A percentile compares a stretch with the other conserved stretches of the same genome.
These are phyloP conservation scores for Chymomyza amoena DNA, from an alignment of 2,888 invertebrate genomes.

Conservation along the genomic window DNA sequence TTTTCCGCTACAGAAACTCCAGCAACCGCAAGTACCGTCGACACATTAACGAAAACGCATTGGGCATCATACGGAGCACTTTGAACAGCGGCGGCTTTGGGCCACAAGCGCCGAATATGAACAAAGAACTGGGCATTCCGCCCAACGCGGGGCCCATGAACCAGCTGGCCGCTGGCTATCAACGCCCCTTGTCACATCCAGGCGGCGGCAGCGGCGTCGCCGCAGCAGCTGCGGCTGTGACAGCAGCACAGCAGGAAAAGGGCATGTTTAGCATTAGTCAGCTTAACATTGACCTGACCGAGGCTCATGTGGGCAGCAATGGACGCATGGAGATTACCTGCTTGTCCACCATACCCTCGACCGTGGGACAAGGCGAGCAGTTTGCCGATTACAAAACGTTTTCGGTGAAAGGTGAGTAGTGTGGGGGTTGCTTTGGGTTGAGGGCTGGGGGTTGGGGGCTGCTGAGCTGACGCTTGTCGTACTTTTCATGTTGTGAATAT, in stretches of 20 bases:
- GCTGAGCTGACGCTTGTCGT: not conserved
- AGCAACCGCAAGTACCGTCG: constrained; percentile 77
- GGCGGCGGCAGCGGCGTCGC: constrained; percentile 76
- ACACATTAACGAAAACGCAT: constrained; percentile 74
- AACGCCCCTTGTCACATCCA: constrained; percentile 69
- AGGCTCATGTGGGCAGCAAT: constrained; percentile 85
- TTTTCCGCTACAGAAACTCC: constrained; percentile 66
- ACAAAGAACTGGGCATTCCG: constrained; percentile 73
- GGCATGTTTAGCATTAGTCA: constrained; percentile 83
- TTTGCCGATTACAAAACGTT: constrained; percentile 87
- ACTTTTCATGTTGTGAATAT: not conserved
- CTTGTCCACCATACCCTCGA: constrained; percentile 88
- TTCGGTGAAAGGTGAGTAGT: constrained; percentile 86
- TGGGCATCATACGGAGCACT: constrained; percentile 75
- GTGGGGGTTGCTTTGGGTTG: constrained; percentile 66
- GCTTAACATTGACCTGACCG: constrained; percentile 86
- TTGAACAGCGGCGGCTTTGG: constrained; percentile 74
- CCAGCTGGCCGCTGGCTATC: constrained; percentile 72
- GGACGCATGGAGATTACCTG: constrained; percentile 87
- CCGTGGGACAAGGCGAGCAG: constrained; percentile 84
- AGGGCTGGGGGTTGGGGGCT: constrained; percentile 77
- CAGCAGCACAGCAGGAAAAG: constrained; percentile 73
- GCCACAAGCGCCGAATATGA: constrained; percentile 72
- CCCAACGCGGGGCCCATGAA: constrained; percentile 76
- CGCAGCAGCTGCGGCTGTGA: constrained; percentile 75